Conservation (phyloP, 2,113 vertebrate species). For the Protobothrops mucrosquamatus region DNA sequence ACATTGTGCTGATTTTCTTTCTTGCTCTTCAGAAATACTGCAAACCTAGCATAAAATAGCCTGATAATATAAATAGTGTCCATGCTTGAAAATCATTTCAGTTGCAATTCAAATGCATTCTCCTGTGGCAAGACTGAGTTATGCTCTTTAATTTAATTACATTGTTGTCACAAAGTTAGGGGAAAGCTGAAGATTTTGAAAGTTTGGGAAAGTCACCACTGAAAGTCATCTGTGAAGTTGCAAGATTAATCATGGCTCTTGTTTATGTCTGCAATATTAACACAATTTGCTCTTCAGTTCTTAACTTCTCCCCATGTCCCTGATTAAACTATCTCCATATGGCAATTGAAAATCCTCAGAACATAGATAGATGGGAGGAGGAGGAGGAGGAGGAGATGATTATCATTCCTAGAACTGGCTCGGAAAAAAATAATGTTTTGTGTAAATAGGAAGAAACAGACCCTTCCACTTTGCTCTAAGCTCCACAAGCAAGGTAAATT, state of each 20-base stretch:
- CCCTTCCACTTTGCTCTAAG: neutral
- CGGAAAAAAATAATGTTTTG: neutral
- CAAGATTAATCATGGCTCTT: neutral
- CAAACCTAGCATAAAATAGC: neutral
- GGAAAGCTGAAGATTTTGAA: neutral
- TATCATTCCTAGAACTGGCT: neutral
- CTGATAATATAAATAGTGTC: conserved; percentile 16
- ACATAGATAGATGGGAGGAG: neutral
- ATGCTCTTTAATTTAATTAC: conserved; percentile 44
- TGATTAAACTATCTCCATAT: neutral
- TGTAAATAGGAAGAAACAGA: neutral
- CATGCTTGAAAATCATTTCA: conserved; percentile 38
- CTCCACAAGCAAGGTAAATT: neutral
- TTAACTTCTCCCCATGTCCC: neutral
- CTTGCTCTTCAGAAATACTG: neutral
- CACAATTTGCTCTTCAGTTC: neutral
- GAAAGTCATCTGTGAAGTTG: neutral
- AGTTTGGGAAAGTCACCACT: neutral
- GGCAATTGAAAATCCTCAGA: neutral
- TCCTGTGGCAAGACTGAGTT: conserved; percentile 44
- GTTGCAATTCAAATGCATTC: conserved; percentile 49
- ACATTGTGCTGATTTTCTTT: neutral
- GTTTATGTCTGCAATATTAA: neutral
- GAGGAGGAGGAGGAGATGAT: neutral
- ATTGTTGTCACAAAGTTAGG: conserved; percentile 39